Conservation (phyloP, 2,888 invertebrate species). For the Ennomos quercinarius region DNA sequence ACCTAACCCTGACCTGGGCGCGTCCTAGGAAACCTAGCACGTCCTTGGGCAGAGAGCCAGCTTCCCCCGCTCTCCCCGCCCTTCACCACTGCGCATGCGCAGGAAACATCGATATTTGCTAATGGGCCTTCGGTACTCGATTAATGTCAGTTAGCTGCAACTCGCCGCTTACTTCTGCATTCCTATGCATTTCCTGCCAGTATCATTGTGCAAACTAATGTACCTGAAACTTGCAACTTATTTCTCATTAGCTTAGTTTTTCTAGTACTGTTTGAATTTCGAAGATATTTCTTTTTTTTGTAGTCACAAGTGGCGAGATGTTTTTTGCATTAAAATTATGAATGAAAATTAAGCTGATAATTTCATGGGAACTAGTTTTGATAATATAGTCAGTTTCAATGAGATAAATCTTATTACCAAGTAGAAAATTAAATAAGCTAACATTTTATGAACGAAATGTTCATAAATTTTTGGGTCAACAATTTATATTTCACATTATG, state of each 20-base stretch:
- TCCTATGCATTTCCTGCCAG: constrained; percentile 33
- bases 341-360: too few relatives aligned
- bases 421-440: background rate
- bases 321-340: too few relatives aligned
- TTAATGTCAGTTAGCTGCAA: constrained; percentile 39
- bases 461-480: constrained; percentile 33
- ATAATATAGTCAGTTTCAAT: too few relatives aligned
- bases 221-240: too few relatives aligned
- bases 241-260: constrained; percentile 8
- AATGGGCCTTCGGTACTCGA: constrained; percentile 60
- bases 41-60: constrained; percentile 78
- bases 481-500: constrained; percentile 33
- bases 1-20: constrained; percentile 69
- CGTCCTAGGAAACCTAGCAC: constrained; percentile 70
- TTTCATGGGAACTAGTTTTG: too few relatives aligned
- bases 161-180: constrained; percentile 44
- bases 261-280: too few relatives aligned
- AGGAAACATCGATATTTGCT: constrained; percentile 69
- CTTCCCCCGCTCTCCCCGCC: constrained; percentile 37
- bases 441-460: constrained; percentile 10
- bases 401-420: too few relatives aligned
- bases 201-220: constrained; percentile 16
- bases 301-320: too few relatives aligned
- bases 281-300: too few relatives aligned
- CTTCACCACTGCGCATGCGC: constrained; percentile 49